Evolutionary conservation across 2,888 invertebrate species (phyloP), one percentile per base, ranked within the genome.

Genomic region (Lasius fuliginosus): DNA sequence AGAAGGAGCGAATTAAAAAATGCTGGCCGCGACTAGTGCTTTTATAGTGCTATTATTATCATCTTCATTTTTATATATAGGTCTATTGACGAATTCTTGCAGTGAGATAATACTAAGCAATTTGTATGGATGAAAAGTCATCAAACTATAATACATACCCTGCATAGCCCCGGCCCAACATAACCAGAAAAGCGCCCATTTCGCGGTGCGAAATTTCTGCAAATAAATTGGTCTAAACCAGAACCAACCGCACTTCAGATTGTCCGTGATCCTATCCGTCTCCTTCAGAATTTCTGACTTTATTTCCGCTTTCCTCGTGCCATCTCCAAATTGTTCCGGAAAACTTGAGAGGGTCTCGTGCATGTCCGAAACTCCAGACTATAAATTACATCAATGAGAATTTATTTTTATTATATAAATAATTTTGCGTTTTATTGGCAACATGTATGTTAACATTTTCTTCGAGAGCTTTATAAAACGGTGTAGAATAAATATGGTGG

Each of bases 151-250:
- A n/a, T 53, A 90, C 95, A 93, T 92, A 97, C 97, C 97, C 96
- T 98, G 98, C 92, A 98, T 96, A 58, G 97, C 97, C 0, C 97
- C 97, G 6, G 97, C 97, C 97, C 97, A 97, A 94, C 98, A 98
- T 0, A 98, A 95, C 96, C 97, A 98, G 95, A 98, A 97, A 5
- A 98, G 96, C 33, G 97, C 97, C 97, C 98, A 98, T 93, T 97
- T 97, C 23, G 98, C 96, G 0, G 96, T 97, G 27, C 97, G 95
- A 95, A 97, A 97, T 76, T 96, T 94, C 95, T 97, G 97, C 87
- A 97, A 95, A 95, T 96, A 96, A 58, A 94, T 92, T 0, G 97
- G 97, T 75, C 96, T 95, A 92, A 97, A 95, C 91, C 96, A 95
- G 6, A 96, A 96, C 97, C 97, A 97, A 46, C 97, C 97, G 93